Base-by-base conservation (phyloP, 2,888 invertebrate species). In the Oithona nana region DNA sequence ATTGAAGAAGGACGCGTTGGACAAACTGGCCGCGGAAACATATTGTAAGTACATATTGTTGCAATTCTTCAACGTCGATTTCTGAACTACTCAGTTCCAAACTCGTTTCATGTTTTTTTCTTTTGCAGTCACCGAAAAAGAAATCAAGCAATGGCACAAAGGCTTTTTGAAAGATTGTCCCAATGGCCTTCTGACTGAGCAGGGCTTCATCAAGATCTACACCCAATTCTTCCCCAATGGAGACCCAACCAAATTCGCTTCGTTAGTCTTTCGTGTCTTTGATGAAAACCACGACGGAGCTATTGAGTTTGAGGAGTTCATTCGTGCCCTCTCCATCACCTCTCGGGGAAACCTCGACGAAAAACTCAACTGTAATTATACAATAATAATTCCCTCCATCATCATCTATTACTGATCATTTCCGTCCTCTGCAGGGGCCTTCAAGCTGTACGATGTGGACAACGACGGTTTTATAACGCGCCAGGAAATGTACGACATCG, bases 171-270 rank as follows among this genome's bases (percentile, higher is more conserved):
- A 92, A 78, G 93, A 93, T 77, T 93, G 92, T 76, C 93, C 93
- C 64, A 89, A 92, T 75, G 92, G 92, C 68, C 81, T 89, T 71
- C 82, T 93, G 65, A 93, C 90, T 64, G 92, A 93, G 64, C 77
- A 94, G 93, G 95, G 95, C 70, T 97, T 98, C 80, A 93, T 94
- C 74, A 93, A 88, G 80, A 98, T 97, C 75, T 97, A 98, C 80
- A 93, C 93, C 77, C 95, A 97, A 77, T 97, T 98, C 79, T 97
- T 98, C 76, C 97, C 97, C 62, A 90, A 95, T 81, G 97, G 97
- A 68, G 95, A 98, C 77, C 95, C 97, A 52, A 90, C 92, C 72
- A 97, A 95, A 78, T 98, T 97, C 74, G 95, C 97, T 58, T 88
- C 90, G 61, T 81, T 95, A 71, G 95, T 97, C 65, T 97, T 97